phyloP scores from a whole-genome alignment of 2,888 invertebrate genomes.

The Steinernema hermaphroditum region DNA sequence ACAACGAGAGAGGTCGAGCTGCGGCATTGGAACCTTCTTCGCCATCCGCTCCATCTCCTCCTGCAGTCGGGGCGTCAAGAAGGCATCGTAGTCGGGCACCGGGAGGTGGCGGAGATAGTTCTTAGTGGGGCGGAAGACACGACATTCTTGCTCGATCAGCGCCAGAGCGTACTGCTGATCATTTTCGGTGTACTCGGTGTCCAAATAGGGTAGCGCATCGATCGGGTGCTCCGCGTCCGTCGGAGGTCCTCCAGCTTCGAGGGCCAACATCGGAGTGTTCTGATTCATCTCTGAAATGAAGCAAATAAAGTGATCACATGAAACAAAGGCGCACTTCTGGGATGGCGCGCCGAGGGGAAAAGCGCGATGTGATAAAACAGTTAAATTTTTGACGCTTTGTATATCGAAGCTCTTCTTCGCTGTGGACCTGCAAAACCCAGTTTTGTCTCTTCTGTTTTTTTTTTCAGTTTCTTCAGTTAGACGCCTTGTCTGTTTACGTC shows the following conservation, averaged over 20 bases:
- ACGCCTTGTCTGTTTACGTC: too few species aligned
- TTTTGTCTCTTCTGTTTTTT: too few species aligned
- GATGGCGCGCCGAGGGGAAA: too few species aligned
- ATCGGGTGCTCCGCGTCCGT: constrained; percentile 25
- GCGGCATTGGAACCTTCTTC: constrained; percentile 60
- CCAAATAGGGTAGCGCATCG: constrained; percentile 30
- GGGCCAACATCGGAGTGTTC: constrained; percentile 16
- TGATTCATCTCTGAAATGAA: constrained; percentile 14
- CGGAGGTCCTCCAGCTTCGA: background rate
- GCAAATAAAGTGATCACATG: too few species aligned
- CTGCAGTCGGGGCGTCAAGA: constrained; percentile 68
- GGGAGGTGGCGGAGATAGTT: constrained; percentile 89
- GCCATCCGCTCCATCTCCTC: constrained; percentile 55
- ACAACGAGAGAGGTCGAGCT: constrained; percentile 61
- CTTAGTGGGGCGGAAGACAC: constrained; percentile 85
- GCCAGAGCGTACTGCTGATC: constrained; percentile 76
- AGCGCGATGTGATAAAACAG: too few species aligned
- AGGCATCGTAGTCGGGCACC: constrained; percentile 78
- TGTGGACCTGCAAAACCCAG: too few species aligned
- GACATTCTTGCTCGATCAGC: constrained; percentile 96
- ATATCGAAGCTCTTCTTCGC: too few species aligned
- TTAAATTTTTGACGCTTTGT: too few species aligned
- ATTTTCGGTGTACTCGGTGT: constrained; percentile 56
- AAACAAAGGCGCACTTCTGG: too few species aligned
- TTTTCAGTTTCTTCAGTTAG: too few species aligned